These are phyloP conservation scores for Pao palembangensis DNA, from an alignment of 2,113 vertebrate species.

Conservation along the genomic window DNA sequence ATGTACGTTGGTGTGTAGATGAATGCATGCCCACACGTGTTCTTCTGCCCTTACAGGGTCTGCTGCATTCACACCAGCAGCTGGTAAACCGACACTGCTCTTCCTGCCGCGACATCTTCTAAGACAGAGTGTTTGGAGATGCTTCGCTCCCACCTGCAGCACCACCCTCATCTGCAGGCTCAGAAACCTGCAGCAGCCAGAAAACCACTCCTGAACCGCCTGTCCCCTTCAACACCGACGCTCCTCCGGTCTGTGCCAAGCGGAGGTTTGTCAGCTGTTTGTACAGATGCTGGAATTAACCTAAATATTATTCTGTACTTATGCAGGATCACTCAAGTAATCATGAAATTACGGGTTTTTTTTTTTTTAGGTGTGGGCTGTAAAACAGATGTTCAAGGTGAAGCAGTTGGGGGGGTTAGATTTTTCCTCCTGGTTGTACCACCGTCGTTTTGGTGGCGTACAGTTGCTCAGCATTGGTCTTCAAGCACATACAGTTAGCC, in stretches of 20 bases:
- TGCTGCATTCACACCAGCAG: slow-evolving; percentile 19
- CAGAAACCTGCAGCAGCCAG: slow-evolving; percentile 3
- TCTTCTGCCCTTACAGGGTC: slow-evolving; percentile 5
- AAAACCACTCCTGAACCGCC: slow-evolving; percentile 23
- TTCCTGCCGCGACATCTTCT: slow-evolving; percentile 33
- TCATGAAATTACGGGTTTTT: too few species aligned
- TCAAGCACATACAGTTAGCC: too few species aligned
- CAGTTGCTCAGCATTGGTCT: too few species aligned
- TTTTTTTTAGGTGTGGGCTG: too few species aligned
- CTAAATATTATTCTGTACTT: background rate
- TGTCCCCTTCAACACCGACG: slow-evolving; percentile 4
- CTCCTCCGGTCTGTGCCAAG: too few species aligned
- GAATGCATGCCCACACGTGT: background rate
- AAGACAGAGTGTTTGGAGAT: background rate
- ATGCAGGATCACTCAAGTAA: too few species aligned
- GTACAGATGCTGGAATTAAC: slow-evolving; percentile 7
- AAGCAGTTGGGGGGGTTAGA: too few species aligned
- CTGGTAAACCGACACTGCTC: slow-evolving; percentile 36
- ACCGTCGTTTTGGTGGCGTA: too few species aligned
- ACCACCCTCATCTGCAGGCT: slow-evolving; percentile 1
- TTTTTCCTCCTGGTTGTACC: too few species aligned
- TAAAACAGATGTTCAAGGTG: too few species aligned
- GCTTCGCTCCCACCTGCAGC: slow-evolving; percentile 1
- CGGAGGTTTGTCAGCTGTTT: too few species aligned
- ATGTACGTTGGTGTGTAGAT: background rate